Evolutionary conservation across 2,113 vertebrate genomes (phyloP), one percentile per base, ranked within the genome.

Genomic region (Pitta sordida): DNA sequence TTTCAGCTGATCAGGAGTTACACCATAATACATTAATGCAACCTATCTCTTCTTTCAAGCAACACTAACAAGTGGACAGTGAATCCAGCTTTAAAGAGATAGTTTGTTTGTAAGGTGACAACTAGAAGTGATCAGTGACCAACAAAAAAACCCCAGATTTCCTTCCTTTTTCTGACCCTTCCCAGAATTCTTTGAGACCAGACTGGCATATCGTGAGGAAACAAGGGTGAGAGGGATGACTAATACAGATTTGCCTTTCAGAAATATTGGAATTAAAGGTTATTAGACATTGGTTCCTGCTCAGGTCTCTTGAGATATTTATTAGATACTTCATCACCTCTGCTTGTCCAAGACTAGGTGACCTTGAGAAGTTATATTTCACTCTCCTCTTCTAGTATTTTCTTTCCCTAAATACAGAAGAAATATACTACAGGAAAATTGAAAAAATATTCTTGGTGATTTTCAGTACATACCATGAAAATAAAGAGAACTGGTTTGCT

Each of bases 221-320:
- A 68, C 30, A 16, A 44, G 24, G 2, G 2, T n/a, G 1, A 4
- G 1, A 4, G 17, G 27, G 4, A 68, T 68, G 53, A 51, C 24
- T 41, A 41, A 53, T 46, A 53, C 3, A 71, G n/a, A 39, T 24
- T 16, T 71, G 18, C 11, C 8, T 76, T 76, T 79, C 70, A 88
- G 56, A 64, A 93, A 65, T 60, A 83, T 4, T 44, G 9, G 41
- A 60, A 56, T 73, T 56, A 56, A 52, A 85, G 11, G 6, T 39
- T 87, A 30, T 17, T 85, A 79, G 55, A 43, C 30, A 53, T 49
- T 34, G 10, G 20, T 23, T 73, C 17, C 22, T 34, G 9, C 10
- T 73, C 34, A 49, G 24, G 34, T 88, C 36, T 79, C 69, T 34
- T 46, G 13, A 87, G 36, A 26, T 36, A 3, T 43, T 93, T 68